Evolutionary conservation across 2,797 vertebrate species (phyloP), one percentile per base, ranked within the genome.

Genomic region (Benthosema pterotum): DNA sequence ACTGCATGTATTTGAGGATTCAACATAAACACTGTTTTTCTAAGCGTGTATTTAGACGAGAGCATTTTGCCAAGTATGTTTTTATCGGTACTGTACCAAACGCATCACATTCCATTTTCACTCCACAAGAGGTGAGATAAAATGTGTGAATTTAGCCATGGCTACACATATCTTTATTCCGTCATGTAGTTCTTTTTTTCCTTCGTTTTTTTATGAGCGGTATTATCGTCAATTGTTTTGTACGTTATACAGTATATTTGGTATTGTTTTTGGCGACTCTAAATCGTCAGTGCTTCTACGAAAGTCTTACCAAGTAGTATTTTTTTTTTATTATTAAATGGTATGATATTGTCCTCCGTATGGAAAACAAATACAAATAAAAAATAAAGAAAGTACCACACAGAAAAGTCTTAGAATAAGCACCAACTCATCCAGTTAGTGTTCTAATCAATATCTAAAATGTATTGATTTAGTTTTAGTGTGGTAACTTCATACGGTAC

Each of bases 1-100:
- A 80, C 75, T 88, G 91, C 97, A 96, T 98, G 91, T 92, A 85
- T 83, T 84, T 68, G 75, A 83, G 57, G 72, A n/a, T 79, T 67
- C 84, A 85, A 87, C 84, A 79, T 78, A 76, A 86, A 87, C 80
- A 86, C 83, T 84, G 83, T 90, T 72, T 75, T 79, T 73, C 74
- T 22, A 80, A 78, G 63, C 77, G 69, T 76, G 76, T 82, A 38
- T 38, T 38, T 38, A 88, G 78, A 75, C 78, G 65, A 82, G 77
- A 72, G 66, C 83, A 79, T 72, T 28, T 75, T 82, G 79, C 84
- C 84, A 87, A 72, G 72, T 82, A 67, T 72, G 65, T 47, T 60
- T n/a, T 69, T 64, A 11, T 71, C 63, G 74, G 6, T 38, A 38
- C 32, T 75, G 80, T 78, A 79, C 75, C 73, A 63, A 60, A 59